Evolutionary conservation across 1,140 invertebrate species (phyloP), one percentile per base, ranked within the genome.

Genomic region (Drosophila watanabei): DNA sequence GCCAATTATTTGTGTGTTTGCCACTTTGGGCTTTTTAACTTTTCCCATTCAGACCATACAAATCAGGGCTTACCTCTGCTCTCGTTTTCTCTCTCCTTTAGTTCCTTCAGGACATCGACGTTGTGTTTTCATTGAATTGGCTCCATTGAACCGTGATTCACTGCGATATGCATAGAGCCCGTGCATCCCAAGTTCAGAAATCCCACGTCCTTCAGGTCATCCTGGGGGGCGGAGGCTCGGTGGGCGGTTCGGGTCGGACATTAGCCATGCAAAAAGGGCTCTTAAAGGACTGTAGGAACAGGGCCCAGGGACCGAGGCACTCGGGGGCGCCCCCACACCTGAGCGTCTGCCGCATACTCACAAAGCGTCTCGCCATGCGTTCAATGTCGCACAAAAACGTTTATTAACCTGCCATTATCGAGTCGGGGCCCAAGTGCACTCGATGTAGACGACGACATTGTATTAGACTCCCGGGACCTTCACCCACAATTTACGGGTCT

Each of bases 341-440:
- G 52, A 28, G 3, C 35, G 68, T 72, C 68, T 73, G 54, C 33
- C 52, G 11, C 51, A 35, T 52, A 52, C n/a, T 54, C 32, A 54
- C 33, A 56, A 56, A 56, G 52, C 51, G 71, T 76, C 60, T 76
- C 45, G 71, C 73, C 75, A 61, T 51, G 64, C 64, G 75, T 78
- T 60, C 65, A 80, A 70, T 75, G 75, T 75, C 73, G 69, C 69
- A 81, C 71, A 72, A 89, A 81, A 88, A 81, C 85, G 85, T 89
- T 84, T 88, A 88, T 88, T 88, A 88, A 89, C 85, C 85, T 84
- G 81, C 66, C 81, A 88, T 89, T 89, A 89, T 79, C 70, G 73
- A 73, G 52, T 65, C 52, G 1, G 57, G 41, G 54, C 69, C 69
- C 72, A 79, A 56, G 70, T 84, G 80, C 80, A 80, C 60, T 69